Base-by-base conservation (phyloP, 2,888 invertebrate genomes). In the Hirtodrosophila confusa region DNA sequence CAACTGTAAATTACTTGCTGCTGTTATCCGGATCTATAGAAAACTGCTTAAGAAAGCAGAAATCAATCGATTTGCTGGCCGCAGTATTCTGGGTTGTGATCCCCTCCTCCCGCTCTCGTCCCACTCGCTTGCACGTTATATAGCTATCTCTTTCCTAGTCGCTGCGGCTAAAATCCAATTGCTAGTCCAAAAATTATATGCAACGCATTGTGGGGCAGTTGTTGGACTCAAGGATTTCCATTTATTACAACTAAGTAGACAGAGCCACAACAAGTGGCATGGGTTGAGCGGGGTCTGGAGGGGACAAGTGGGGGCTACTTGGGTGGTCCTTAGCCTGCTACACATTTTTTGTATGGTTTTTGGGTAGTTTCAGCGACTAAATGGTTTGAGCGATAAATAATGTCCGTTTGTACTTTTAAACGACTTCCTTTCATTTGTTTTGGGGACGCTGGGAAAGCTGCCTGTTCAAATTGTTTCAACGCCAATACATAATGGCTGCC, bases 401-500 rank as follows among this genome's bases (percentile, higher is more conserved):
- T 90, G 90, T 90, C 90, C 90, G 90, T 90, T 90, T 90, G 89
- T 90, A 89, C 90, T 90, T 90, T 90, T 90, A 90, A 90, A 90
- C 89, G 90, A 90, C 90, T 90, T 90, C 90, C 89, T 90, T 88
- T 89, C 88, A 90, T 89, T 90, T 90, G 80, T 85, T 87, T 82
- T 88, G 53, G 41, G 39, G 35, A 47, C 29, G 23, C 40, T 51
- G 43, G 33, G 36, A 36, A 29, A 36, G 36, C 23, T 63, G 64
- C 64, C 78, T 82, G 85, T 78, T 83, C 85, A 90, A 89, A 89
- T 89, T 90, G 90, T 89, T 89, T 88, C 87, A 88, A 89, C 89
- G 88, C 89, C 90, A 88, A 89, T 89, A 90, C 88, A 88, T 88
- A 89, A 90, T 89, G 85, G 90, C 86, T 69, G 80, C 73, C 80